A percentile compares a stretch with the other conserved stretches of the same genome.
These are phyloP conservation scores for Neodiprion pinetum DNA, from an alignment of 1,140 invertebrate genomes.

Conservation along the genomic window DNA sequence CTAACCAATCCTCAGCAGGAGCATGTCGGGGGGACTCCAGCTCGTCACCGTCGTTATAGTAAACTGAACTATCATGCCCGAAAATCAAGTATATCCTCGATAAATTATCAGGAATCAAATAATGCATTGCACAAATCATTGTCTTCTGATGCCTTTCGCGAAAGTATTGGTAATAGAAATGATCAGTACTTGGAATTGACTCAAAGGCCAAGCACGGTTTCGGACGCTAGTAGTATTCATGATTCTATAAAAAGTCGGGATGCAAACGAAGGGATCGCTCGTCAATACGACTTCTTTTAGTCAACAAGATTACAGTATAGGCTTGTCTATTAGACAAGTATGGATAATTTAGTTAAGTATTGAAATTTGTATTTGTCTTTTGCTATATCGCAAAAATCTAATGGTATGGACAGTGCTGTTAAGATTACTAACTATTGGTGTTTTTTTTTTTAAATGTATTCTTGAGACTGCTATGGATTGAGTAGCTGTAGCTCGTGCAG, in stretches of 20 bases:
- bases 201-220: background rate
- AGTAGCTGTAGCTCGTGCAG: too few relatives aligned
- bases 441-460: too few relatives aligned
- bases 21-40: background rate
- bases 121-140: background rate
- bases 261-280: background rate
- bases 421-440: too few relatives aligned
- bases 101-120: too few relatives aligned
- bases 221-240: background rate
- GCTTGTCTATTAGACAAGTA: too few relatives aligned
- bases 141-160: background rate
- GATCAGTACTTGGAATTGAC: background rate
- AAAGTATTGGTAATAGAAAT: background rate
- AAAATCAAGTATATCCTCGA: background rate
- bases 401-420: too few relatives aligned
- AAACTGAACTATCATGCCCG: background rate
- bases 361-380: too few relatives aligned
- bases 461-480: too few relatives aligned
- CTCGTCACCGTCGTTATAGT: background rate
- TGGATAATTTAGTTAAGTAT: too few relatives aligned
- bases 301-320: background rate
- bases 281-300: background rate
- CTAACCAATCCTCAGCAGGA: background rate
- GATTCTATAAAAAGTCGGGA: slow-evolving; percentile 2
- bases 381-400: too few relatives aligned